These are phyloP conservation scores for Cercopithecus petaurista DNA, from an alignment of 2,797 vertebrate genomes.

Conservation along the genomic window DNA sequence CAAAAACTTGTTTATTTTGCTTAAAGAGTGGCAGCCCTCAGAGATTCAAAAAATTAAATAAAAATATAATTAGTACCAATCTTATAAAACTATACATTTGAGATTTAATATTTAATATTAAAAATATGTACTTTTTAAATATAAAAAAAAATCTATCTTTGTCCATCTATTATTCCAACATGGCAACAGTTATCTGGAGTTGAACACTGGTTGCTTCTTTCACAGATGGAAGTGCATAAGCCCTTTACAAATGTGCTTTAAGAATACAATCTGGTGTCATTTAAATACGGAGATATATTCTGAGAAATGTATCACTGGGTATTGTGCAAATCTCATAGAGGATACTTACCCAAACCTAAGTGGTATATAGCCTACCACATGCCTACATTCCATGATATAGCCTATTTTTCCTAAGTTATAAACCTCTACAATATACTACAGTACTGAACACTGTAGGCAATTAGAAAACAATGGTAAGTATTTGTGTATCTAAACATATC, in stretches of 20 bases:
- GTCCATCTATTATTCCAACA: background rate
- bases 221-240: background rate
- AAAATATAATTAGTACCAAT: background rate
- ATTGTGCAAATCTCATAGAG: background rate
- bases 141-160: background rate
- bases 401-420: background rate
- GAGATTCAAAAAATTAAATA: background rate
- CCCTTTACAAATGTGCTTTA: background rate
- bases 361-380: background rate
- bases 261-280: background rate
- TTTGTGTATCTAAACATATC: background rate
- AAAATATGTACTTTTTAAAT: background rate
- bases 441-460: background rate
- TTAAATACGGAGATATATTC: background rate
- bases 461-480: background rate
- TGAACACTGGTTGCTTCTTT: background rate
- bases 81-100: background rate
- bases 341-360: background rate
- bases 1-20: background rate
- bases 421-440: background rate
- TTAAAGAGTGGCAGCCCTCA: background rate
- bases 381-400: background rate
- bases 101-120: background rate
- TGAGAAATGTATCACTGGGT: background rate
- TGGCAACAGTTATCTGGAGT: background rate